A percentile compares a stretch with the other conserved stretches of the same genome.
Evolutionary conservation across 2,888 invertebrate species (phyloP).

Genomic region (Eulithis testata): DNA sequence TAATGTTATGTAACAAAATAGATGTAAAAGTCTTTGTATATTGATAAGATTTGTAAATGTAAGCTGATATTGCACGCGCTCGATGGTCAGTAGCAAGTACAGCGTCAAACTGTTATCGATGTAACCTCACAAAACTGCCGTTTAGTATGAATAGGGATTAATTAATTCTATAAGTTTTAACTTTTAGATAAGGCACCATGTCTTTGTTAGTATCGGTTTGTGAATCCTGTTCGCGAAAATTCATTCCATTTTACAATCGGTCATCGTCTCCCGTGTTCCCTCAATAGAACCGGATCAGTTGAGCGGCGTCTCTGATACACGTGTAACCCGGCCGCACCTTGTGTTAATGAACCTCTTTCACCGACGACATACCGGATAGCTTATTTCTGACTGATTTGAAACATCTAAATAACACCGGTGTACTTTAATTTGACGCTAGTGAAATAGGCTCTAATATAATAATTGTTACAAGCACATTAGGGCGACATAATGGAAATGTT

Average conservation of each 20-base stretch:
- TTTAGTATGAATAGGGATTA: constrained; percentile 13
- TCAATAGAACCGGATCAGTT: constrained; percentile 15
- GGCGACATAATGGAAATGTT: constrained; percentile 60
- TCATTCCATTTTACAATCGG: constrained; percentile 32
- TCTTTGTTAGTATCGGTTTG: constrained; percentile 16
- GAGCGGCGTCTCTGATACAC: constrained; percentile 22
- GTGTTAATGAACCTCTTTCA: constrained; percentile 5
- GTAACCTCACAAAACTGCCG: constrained; percentile 29
- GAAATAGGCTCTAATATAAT: constrained; percentile 53
- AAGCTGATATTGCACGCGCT: constrained; percentile 24
- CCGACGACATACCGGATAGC: constrained; percentile 3
- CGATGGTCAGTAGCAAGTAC: constrained; percentile 15
- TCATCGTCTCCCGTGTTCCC: constrained; percentile 27
- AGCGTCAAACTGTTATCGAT: constrained; percentile 18
- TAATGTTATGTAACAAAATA: constrained; percentile 14
- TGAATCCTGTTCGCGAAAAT: constrained; percentile 29
- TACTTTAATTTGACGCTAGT: constrained; percentile 17
- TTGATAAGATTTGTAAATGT: constrained; percentile 22
- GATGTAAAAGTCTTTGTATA: constrained; percentile 23
- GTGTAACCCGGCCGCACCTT: constrained; percentile 17
- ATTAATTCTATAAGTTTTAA: constrained; percentile 27
- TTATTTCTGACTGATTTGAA: background rate
- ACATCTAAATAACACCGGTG: background rate
- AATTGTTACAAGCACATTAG: constrained; percentile 53
- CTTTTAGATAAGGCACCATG: constrained; percentile 22